These are phyloP conservation scores for Augochlora pura DNA, from an alignment of 1,140 invertebrate species.

Conservation along the genomic window DNA sequence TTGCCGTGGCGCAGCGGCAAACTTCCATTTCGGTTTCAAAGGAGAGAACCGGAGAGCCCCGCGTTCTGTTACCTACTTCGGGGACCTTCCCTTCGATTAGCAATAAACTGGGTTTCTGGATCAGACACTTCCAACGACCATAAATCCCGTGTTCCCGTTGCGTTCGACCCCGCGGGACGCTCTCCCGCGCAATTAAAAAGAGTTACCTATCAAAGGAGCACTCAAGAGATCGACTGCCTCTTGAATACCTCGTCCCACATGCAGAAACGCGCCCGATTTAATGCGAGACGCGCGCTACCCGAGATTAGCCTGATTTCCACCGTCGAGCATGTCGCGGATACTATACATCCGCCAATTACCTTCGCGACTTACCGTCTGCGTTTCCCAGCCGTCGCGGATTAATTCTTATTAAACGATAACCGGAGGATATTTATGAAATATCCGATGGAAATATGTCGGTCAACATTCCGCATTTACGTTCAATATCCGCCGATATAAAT, in stretches of 20 bases:
- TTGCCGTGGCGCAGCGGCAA: background rate
- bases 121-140: background rate
- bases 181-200: background rate
- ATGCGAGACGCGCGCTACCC: background rate
- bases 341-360: no score
- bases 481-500: no score
- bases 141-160: background rate
- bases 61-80: background rate
- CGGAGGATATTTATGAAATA: no score
- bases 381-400: no score
- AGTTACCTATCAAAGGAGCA: background rate
- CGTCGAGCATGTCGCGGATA: no score
- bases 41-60: no score
- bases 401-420: no score
- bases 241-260: background rate
- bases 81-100: background rate
- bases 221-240: background rate
- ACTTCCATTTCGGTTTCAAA: background rate
- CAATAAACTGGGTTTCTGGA: background rate
- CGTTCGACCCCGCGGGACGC: no score
- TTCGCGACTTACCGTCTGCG: no score
- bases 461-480: no score
- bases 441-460: no score
- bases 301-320: background rate
- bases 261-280: background rate